A percentile compares a stretch with the other conserved stretches of the same genome.
These are phyloP conservation scores for Epirrita christyi DNA, from an alignment of 2,888 invertebrate genomes.

Conservation along the genomic window DNA sequence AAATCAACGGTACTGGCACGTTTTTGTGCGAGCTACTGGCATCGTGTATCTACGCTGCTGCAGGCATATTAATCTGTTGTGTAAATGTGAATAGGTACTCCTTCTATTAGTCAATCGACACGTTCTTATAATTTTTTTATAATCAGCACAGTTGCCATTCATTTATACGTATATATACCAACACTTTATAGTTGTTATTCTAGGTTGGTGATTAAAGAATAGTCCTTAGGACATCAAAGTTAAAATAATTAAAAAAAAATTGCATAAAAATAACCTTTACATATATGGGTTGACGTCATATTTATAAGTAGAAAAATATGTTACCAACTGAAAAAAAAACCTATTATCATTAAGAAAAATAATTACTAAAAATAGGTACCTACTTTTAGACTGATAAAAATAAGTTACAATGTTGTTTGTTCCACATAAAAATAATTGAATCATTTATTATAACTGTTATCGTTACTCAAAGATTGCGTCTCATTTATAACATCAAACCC, in stretches of 20 bases:
- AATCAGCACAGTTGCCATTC: conserved; percentile 21
- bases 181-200: too few relatives aligned
- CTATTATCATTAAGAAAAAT: too few relatives aligned
- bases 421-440: conserved; percentile 52
- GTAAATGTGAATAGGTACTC: conserved; percentile 39
- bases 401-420: conserved; percentile 9
- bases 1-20: conserved; percentile 36
- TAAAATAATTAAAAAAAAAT: too few relatives aligned
- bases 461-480: conserved; percentile 67
- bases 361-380: too few relatives aligned
- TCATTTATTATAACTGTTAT: conserved; percentile 58
- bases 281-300: too few relatives aligned
- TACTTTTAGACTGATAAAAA: too few relatives aligned
- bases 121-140: conserved; percentile 33
- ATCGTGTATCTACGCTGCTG: neutral
- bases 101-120: conserved; percentile 37
- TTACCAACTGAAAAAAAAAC: too few relatives aligned
- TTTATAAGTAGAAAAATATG: too few relatives aligned
- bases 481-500: conserved; percentile 71
- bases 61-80: conserved; percentile 2
- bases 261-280: too few relatives aligned
- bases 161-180: neutral
- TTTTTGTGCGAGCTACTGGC: conserved; percentile 34
- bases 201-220: too few relatives aligned
- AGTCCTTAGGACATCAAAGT: too few relatives aligned